phyloP scores from a whole-genome alignment of 2,797 vertebrate genomes.

The Myotis daubentonii region DNA sequence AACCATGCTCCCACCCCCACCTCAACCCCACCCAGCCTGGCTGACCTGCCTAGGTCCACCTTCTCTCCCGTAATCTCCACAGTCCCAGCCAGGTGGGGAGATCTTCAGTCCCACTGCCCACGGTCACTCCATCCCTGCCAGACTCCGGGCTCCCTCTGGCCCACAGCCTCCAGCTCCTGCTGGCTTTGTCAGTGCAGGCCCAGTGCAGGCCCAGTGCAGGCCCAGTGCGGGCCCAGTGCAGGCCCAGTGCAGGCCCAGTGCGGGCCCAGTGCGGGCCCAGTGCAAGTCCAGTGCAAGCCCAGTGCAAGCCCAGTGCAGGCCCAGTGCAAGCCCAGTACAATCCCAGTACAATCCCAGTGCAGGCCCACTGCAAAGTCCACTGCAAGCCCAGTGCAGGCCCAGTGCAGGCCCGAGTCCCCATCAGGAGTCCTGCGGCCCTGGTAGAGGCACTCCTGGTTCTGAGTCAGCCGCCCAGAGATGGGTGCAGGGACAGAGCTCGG shows the following conservation, averaged over 20 bases:
- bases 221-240: no score
- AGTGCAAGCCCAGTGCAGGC: no score
- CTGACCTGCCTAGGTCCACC: neutral
- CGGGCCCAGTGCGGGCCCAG: no score
- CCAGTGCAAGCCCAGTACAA: no score
- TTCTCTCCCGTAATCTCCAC: neutral
- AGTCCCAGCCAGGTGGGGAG: neutral
- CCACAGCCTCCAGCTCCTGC: neutral
- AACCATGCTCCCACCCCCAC: neutral
- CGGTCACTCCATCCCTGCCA: neutral
- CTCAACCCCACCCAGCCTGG: no score
- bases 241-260: no score
- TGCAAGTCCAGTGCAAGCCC: no score
- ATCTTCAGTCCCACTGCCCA: neutral
- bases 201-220: no score
- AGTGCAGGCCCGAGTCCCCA: neutral
- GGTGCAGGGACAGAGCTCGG: neutral
- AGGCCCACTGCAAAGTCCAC: no score
- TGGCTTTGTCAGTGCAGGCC: neutral
- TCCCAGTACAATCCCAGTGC: no score
- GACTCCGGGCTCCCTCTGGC: neutral
- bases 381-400: neutral
- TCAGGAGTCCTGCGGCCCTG: neutral
- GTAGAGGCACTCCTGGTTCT: neutral
- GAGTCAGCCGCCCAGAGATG: neutral